A percentile compares a stretch with the other conserved stretches of the same genome.
phyloP scores from a whole-genome alignment of 2,888 invertebrate genomes.

The Lamellibrachia satsuma region DNA sequence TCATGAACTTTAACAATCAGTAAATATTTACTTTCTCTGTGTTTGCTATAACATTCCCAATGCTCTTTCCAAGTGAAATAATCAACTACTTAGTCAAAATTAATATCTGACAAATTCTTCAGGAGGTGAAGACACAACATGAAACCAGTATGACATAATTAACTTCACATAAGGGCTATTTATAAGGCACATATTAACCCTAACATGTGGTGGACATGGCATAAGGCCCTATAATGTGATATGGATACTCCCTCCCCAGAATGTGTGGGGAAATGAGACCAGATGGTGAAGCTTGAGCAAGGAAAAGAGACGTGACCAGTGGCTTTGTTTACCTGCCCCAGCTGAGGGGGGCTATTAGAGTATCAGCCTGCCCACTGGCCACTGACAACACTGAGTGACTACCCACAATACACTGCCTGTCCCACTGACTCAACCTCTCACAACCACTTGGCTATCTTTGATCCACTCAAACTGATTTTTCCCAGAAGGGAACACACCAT shows the following conservation, averaged over 20 bases:
- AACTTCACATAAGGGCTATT: neutral
- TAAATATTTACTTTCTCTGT: no score
- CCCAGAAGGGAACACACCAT: neutral
- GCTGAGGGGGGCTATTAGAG: neutral
- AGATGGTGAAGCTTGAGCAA: neutral
- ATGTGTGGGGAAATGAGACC: neutral
- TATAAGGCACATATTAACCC: neutral
- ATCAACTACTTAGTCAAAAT: neutral
- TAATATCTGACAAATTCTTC: neutral
- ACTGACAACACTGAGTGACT: neutral
- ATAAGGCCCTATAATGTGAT: neutral
- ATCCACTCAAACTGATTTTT: neutral
- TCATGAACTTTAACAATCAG: no score
- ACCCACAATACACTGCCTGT: neutral
- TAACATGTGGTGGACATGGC: neutral
- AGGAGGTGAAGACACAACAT: neutral
- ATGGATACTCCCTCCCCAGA: neutral
- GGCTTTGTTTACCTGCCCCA: constrained; percentile 17
- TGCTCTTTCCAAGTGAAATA: neutral
- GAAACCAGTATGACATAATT: neutral
- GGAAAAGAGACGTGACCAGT: neutral
- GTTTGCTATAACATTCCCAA: no score
- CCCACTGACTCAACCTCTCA: neutral
- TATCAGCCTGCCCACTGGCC: neutral
- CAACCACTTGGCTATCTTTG: neutral